These are phyloP conservation scores for Thalpophila matura DNA, from an alignment of 2,888 invertebrate species.

Conservation along the genomic window DNA sequence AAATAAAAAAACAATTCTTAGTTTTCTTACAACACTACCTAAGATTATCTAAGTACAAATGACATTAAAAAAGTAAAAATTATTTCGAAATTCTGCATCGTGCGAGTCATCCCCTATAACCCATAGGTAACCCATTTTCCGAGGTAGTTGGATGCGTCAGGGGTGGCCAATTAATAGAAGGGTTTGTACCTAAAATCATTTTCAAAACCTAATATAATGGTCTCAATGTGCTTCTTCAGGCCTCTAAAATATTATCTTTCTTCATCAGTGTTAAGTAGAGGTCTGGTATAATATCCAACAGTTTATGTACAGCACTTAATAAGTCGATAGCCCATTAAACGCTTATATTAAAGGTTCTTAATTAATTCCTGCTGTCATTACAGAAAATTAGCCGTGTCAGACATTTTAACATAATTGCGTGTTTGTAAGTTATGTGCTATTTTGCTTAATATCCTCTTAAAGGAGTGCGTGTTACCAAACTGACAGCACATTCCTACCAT, in stretches of 20 bases:
- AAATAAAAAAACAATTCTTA: too few species aligned
- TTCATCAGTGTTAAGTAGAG: background rate
- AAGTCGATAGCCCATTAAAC: constrained; percentile 15
- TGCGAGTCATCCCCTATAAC: too few species aligned
- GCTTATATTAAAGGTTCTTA: constrained; percentile 7
- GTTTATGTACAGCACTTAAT: constrained; percentile 7
- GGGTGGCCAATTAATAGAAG: too few species aligned
- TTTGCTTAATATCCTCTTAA: constrained; percentile 48
- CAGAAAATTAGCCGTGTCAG: constrained; percentile 34
- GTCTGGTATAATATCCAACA: constrained; percentile 14
- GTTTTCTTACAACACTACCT: too few species aligned
- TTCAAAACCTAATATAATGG: too few species aligned
- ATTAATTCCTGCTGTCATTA: constrained; percentile 32
- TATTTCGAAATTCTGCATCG: too few species aligned
- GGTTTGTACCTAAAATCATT: too few species aligned
- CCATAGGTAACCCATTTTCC: too few species aligned
- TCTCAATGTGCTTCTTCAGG: background rate
- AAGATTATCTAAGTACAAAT: too few species aligned
- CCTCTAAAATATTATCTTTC: background rate
- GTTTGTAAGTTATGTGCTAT: constrained; percentile 35
- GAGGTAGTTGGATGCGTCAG: too few species aligned
- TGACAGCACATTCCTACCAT: constrained; percentile 25
- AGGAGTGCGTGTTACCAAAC: constrained; percentile 16
- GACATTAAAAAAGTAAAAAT: too few species aligned
- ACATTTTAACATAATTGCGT: constrained; percentile 40